Evolutionary conservation across 2,797 vertebrate genomes (phyloP).

Genomic region (Lepilemur septentrionalis): DNA sequence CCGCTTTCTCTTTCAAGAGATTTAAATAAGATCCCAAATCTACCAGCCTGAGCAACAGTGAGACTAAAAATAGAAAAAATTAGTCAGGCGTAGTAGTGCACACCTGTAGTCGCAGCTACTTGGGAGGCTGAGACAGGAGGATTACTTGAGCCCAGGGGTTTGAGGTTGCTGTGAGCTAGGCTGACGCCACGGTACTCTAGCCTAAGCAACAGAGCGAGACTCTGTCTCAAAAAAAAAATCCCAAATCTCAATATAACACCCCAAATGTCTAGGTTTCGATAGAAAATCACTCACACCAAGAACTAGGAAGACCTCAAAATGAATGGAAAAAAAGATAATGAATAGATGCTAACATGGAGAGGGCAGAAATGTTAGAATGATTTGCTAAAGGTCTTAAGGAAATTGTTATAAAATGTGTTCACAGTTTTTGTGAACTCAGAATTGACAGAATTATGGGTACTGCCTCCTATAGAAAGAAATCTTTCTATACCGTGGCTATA

Average conservation of each 20-base stretch:
- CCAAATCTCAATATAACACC: not conserved
- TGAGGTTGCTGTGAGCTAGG: not conserved
- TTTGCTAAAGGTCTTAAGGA: not conserved
- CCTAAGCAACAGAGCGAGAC: not conserved
- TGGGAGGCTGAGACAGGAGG: not conserved
- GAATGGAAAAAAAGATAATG: not conserved
- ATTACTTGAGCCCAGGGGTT: not conserved
- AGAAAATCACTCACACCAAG: not conserved
- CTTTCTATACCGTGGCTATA: not conserved
- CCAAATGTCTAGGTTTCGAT: not conserved
- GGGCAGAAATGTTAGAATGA: not conserved
- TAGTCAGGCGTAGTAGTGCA: rapidly evolving
- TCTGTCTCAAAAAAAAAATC: no score
- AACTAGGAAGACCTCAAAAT: not conserved
- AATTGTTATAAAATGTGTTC: not conserved
- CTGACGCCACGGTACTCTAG: not conserved
- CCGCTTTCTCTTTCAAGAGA: not conserved
- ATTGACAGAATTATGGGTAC: not conserved
- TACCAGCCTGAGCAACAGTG: not conserved
- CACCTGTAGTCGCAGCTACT: no score
- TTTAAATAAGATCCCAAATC: not conserved
- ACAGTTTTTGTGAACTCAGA: not conserved
- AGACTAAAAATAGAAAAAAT: no score
- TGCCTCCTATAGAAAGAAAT: not conserved
- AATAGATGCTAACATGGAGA: not conserved